Conservation (phyloP, 2,113 vertebrate species). For the Dryoscopus gambensis region DNA sequence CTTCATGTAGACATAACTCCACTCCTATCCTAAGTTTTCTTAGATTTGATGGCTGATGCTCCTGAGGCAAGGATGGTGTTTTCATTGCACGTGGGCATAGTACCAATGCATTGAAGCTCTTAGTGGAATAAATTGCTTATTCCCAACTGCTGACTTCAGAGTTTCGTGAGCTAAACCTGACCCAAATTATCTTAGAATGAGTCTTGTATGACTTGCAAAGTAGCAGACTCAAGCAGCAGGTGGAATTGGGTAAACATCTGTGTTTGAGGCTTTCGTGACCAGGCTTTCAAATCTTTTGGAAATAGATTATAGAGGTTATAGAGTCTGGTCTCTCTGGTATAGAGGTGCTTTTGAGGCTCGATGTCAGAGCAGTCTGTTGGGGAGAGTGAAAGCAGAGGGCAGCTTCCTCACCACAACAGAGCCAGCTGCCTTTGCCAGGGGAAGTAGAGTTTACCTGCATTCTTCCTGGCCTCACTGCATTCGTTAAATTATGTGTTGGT, state of each 20-base stretch:
- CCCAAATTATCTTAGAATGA: background rate
- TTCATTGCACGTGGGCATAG: background rate
- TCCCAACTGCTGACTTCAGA: background rate
- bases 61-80: background rate
- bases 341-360: background rate
- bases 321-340: background rate
- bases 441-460: background rate
- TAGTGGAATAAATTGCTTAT: background rate
- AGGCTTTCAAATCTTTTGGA: background rate
- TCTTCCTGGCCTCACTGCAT: background rate
- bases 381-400: background rate
- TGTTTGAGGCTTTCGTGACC: background rate
- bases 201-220: background rate
- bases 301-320: background rate
- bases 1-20: background rate
- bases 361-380: background rate
- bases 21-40: background rate
- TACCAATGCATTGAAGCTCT: background rate
- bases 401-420: background rate
- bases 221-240: background rate
- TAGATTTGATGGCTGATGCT: background rate
- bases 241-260: background rate
- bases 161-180: background rate
- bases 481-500: background rate
- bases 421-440: background rate